A percentile compares a stretch with the other conserved stretches of the same genome.
These are phyloP conservation scores for Alosa sapidissima DNA, from an alignment of 2,797 vertebrate genomes.

Conservation along the genomic window DNA sequence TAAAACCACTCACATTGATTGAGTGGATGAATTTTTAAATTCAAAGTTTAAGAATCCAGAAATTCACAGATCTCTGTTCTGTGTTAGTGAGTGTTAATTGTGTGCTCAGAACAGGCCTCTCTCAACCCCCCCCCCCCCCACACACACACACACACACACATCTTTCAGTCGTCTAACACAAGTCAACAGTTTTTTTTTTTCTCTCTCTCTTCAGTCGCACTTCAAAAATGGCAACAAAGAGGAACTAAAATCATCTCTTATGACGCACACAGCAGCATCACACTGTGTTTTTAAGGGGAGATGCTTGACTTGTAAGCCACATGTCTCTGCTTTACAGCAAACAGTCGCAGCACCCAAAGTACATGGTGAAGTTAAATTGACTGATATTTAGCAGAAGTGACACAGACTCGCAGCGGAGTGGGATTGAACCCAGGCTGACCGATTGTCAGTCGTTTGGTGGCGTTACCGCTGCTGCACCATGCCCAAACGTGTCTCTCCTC, in stretches of 20 bases:
- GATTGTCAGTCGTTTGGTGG: neutral
- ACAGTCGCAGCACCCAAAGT: too few relatives aligned
- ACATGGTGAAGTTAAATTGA: too few relatives aligned
- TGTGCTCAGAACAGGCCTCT: conserved; percentile 3
- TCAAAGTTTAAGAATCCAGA: neutral
- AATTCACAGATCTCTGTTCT: neutral
- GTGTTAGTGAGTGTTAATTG: neutral
- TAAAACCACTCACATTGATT: neutral
- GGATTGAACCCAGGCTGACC: too few relatives aligned
- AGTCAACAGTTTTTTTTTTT: neutral
- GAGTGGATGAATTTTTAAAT: neutral
- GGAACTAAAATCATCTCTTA: neutral
- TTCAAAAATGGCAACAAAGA: neutral
- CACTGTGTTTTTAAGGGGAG: too few relatives aligned
- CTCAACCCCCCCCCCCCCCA: neutral
- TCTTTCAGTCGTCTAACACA: too few relatives aligned
- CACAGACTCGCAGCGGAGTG: too few relatives aligned
- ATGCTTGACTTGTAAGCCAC: too few relatives aligned
- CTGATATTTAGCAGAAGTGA: too few relatives aligned
- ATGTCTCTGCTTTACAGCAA: too few relatives aligned
- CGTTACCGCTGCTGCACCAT: too few relatives aligned
- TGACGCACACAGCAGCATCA: neutral
- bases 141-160: too few relatives aligned
- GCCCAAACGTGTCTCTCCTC: neutral
- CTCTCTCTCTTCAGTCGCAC: neutral